These are phyloP conservation scores for Drosophila merina DNA, from an alignment of 2,888 invertebrate species.

Conservation along the genomic window DNA sequence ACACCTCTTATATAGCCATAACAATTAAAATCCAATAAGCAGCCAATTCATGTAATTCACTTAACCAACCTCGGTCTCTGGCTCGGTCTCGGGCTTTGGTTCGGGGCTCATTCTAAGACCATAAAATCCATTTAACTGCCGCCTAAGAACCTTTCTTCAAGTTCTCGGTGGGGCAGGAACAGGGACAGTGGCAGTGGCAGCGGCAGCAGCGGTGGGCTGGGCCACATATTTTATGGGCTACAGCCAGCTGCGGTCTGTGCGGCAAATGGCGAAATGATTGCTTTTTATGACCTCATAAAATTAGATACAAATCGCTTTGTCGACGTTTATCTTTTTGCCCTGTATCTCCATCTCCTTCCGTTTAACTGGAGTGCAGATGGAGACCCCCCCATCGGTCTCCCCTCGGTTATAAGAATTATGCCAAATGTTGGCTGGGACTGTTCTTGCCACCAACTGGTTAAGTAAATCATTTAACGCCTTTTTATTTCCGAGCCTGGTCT, in stretches of 20 bases:
- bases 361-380: constrained; percentile 6
- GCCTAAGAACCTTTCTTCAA: constrained; percentile 62
- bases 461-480: constrained; percentile 70
- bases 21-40: constrained; percentile 75
- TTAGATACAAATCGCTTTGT: constrained; percentile 82
- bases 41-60: constrained; percentile 74
- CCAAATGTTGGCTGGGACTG: constrained; percentile 50
- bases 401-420: constrained; percentile 48
- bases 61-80: constrained; percentile 50
- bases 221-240: constrained; percentile 44
- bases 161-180: not conserved
- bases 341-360: constrained; percentile 40
- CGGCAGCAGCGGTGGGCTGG: constrained; percentile 50
- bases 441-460: constrained; percentile 56
- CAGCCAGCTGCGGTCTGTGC: constrained; percentile 70
- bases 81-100: constrained; percentile 3
- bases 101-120: constrained; percentile 35
- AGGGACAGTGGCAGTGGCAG: constrained; percentile 4
- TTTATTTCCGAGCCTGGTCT: constrained; percentile 43
- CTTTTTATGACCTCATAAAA: constrained; percentile 83
- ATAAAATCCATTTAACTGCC: constrained; percentile 72
- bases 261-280: constrained; percentile 81
- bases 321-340: constrained; percentile 74
- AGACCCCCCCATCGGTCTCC: constrained; percentile 34
- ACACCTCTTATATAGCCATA: constrained; percentile 32